phyloP scores from a whole-genome alignment of 2,797 vertebrate genomes.

The Nyctalus aviator region DNA sequence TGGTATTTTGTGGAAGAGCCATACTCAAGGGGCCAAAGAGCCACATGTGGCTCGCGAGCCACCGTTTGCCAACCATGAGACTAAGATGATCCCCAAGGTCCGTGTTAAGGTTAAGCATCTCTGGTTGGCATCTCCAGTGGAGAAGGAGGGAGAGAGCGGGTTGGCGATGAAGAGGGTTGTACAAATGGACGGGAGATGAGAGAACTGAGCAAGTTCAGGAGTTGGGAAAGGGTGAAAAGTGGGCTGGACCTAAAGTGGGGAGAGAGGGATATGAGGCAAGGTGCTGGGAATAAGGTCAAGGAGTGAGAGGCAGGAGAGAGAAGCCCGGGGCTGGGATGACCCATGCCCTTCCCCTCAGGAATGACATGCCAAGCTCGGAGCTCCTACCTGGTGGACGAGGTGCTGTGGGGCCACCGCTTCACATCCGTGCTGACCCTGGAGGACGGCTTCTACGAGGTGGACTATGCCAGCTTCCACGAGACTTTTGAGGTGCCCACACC shows the following conservation, averaged over 20 bases:
- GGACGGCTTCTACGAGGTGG: constrained; percentile 96
- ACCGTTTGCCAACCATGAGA: no score
- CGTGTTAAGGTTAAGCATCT: constrained; percentile 30
- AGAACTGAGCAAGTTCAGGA: not conserved
- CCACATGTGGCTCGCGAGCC: no score
- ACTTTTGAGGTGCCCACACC: constrained; percentile 96
- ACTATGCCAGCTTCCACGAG: constrained; percentile 96
- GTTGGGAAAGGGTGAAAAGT: not conserved
- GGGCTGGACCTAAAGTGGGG: not conserved
- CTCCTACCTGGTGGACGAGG: constrained; percentile 94
- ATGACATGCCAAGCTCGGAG: constrained; percentile 98
- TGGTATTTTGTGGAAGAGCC: no score
- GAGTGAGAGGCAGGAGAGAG: not conserved
- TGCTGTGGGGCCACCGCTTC: constrained; percentile 96
- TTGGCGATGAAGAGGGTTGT: not conserved
- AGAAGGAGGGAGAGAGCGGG: not conserved
- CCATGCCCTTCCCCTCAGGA: constrained; percentile 84
- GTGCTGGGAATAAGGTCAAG: not conserved
- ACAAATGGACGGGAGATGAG: not conserved
- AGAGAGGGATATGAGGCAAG: not conserved
- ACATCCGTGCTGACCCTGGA: constrained; percentile 95
- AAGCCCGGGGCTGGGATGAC: constrained; percentile 3
- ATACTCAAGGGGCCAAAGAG: no score
- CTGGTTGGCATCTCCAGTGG: not conserved
- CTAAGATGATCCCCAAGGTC: not conserved